phyloP scores from a whole-genome alignment of 2,888 invertebrate genomes.

The Eustalomyia histrio region DNA sequence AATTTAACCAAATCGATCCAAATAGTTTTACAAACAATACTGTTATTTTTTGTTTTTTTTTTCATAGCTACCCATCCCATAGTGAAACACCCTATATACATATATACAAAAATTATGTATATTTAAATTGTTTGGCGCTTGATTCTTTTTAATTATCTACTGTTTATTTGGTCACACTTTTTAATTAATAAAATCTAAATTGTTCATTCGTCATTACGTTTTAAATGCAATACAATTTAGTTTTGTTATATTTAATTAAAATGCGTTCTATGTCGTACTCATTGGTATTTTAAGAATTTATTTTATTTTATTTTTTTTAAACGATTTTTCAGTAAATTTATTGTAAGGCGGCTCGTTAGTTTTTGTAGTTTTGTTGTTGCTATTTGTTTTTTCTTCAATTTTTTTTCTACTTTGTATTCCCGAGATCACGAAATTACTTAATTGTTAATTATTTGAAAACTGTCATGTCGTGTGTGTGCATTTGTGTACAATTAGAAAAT shows the following conservation, averaged over 20 bases:
- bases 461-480: slow-evolving; percentile 26
- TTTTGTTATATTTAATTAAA: slow-evolving; percentile 61
- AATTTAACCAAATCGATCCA: too few relatives aligned
- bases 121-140: neutral
- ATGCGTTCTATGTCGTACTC: slow-evolving; percentile 63
- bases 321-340: slow-evolving; percentile 32
- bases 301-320: slow-evolving; percentile 43
- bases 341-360: slow-evolving; percentile 61
- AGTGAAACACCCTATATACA: neutral
- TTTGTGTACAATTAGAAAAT: slow-evolving; percentile 42
- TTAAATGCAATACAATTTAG: slow-evolving; percentile 34
- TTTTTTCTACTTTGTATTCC: slow-evolving; percentile 47
- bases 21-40: too few relatives aligned
- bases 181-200: slow-evolving; percentile 59
- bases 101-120: neutral
- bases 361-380: slow-evolving; percentile 58
- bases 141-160: slow-evolving; percentile 39
- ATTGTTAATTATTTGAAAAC: slow-evolving; percentile 59
- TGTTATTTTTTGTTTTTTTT: too few relatives aligned
- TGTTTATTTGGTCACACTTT: slow-evolving; percentile 63
- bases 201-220: slow-evolving; percentile 33
- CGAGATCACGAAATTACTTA: slow-evolving; percentile 64
- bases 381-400: neutral
- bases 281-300: slow-evolving; percentile 62
- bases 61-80: too few relatives aligned